Base-by-base conservation (phyloP, 2,113 vertebrate species). In the Uria aalge region DNA sequence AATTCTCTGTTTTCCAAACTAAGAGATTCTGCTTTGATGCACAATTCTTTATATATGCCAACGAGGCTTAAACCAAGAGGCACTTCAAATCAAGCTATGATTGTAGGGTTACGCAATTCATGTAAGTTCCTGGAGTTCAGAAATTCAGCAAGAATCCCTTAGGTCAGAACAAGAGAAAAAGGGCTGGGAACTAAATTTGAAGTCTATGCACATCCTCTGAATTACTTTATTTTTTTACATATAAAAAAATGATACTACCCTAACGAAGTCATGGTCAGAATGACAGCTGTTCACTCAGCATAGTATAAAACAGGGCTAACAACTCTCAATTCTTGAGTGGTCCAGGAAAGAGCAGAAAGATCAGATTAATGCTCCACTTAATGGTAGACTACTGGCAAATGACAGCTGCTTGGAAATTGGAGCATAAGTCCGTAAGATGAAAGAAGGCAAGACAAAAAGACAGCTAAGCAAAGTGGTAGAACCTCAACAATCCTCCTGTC, bases 71-170 rank as follows among this genome's bases (percentile, higher is more conserved):
- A 89, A 81, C 9, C 21, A 80, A 86, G 30, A 64, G 9, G 59
- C 13, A 80, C 55, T 84, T 82, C 47, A 77, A 80, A 84, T 22
- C 38, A 63, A 86, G 22, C 19, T 55, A 34, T 30, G 56, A 71
- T 12, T 34, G 15, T 40, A 56, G 52, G 69, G 32, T 52, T 91
- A 81, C 41, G 77, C 50, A 89, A 84, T 23, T 55, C 47, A 36
- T 20, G 84, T 64, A n/a, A 41, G n/a, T 53, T 77, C 29, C 52
- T 38, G 12, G n/a, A 85, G 32, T 38, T 84, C 47, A 85, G 50
- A 80, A 84, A 92, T 52, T 20, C 30, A 81, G 19, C 11, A 94
- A 91, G 79, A 92, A 94, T 19, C 48, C 20, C 38, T 63, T 63
- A 43, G 18, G 43, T 67, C 38, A 92, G 12, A 69, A 80, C 3